Evolutionary conservation across 64 coral and sea anemone genomes (phyloP).

Genomic region (Catalaphyllia jardinei): DNA sequence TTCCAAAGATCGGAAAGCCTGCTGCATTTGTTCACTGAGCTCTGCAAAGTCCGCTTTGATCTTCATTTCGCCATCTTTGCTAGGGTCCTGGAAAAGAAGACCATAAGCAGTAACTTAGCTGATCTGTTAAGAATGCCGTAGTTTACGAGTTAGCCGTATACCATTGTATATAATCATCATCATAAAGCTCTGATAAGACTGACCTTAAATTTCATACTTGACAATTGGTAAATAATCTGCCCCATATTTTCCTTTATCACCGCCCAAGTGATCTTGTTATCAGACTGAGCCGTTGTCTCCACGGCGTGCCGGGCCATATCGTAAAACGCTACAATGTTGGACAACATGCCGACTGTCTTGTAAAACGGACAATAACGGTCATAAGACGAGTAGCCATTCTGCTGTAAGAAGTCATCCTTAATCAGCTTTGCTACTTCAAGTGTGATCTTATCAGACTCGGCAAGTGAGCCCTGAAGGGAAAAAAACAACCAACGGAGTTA

Average conservation of each 20-base stretch:
- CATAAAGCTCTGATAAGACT: not conserved
- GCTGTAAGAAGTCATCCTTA: slow-evolving; percentile 96
- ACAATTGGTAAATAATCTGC: slow-evolving; percentile 78
- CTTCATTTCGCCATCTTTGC: slow-evolving; percentile 90
- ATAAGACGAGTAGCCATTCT: slow-evolving; percentile 95
- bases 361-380: slow-evolving; percentile 97
- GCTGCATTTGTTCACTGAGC: slow-evolving; percentile 95
- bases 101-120: no score
- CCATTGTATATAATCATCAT: no score
- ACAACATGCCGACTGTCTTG: slow-evolving; percentile 95
- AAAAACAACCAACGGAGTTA: not conserved
- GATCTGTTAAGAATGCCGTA: no score
- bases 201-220: slow-evolving; percentile 97
- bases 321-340: slow-evolving; percentile 92
- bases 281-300: slow-evolving; percentile 90
- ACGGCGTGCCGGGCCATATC: slow-evolving; percentile 92
- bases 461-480: slow-evolving; percentile 79
- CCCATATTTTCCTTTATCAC: slow-evolving; percentile 98
- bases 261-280: slow-evolving; percentile 98
- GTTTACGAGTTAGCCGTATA: no score
- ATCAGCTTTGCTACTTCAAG: slow-evolving; percentile 95
- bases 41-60: slow-evolving; percentile 91
- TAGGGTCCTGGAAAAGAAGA: slow-evolving; percentile 70
- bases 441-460: slow-evolving; percentile 96
- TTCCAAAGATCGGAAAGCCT: slow-evolving; percentile 94